phyloP scores from a whole-genome alignment of 2,113 vertebrate species.

The Pogonocichla stellata region DNA sequence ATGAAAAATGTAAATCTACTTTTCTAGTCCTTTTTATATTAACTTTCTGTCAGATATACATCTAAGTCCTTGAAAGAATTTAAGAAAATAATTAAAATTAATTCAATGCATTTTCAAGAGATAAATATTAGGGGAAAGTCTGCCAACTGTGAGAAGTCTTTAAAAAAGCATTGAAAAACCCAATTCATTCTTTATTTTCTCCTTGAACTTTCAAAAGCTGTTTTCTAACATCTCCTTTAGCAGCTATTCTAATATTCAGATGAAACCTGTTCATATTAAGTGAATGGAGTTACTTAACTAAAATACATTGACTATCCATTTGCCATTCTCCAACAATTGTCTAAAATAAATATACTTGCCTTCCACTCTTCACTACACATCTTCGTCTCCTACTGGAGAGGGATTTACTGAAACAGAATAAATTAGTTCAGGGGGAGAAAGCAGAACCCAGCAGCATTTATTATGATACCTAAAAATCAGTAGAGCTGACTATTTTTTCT shows the following conservation, averaged over 20 bases:
- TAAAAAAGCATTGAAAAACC: background rate
- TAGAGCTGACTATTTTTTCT: background rate
- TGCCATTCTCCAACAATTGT: background rate
- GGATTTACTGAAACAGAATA: background rate
- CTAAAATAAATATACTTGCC: background rate
- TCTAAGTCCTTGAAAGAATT: background rate
- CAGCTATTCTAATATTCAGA: background rate
- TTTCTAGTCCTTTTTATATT: background rate
- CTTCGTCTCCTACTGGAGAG: background rate
- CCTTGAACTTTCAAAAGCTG: background rate
- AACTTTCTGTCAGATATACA: background rate
- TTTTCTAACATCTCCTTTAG: background rate
- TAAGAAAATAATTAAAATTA: background rate
- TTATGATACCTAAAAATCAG: background rate
- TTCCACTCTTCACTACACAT: background rate
- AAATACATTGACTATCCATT: background rate
- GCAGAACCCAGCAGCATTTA: background rate
- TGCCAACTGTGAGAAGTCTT: background rate
- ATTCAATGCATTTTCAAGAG: background rate
- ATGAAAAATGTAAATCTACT: background rate
- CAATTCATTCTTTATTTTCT: background rate
- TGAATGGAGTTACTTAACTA: background rate
- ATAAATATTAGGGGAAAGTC: background rate
- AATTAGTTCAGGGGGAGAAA: background rate
- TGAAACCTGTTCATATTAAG: background rate